phyloP scores from a whole-genome alignment of 1,140 invertebrate genomes.

The Orius insidiosus region DNA sequence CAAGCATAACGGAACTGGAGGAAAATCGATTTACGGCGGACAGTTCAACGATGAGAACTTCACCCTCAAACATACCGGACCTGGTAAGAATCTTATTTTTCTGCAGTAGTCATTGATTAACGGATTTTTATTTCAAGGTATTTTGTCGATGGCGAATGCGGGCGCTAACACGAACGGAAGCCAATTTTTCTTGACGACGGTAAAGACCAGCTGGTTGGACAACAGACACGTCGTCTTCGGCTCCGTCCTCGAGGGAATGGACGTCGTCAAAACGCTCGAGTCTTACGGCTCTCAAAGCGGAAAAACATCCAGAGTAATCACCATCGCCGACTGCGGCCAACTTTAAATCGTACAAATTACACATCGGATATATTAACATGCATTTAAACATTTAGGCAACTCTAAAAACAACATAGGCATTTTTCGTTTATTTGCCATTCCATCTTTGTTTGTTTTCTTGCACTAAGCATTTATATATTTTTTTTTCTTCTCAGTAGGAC shows the following conservation, averaged over 20 bases:
- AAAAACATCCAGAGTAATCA: slow-evolving; percentile 70
- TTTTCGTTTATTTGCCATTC: too few species aligned
- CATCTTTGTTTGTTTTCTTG: too few species aligned
- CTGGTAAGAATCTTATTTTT: slow-evolving; percentile 40
- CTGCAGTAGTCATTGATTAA: too few species aligned
- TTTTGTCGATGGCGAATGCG: slow-evolving; percentile 90
- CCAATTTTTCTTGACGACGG: slow-evolving; percentile 93
- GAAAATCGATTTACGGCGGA: slow-evolving; percentile 89
- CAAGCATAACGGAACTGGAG: slow-evolving; percentile 87
- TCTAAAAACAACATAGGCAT: too few species aligned
- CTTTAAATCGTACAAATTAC: slow-evolving; percentile 25
- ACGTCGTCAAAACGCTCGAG: slow-evolving; percentile 82
- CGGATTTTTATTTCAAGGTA: too few species aligned
- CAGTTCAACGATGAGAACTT: slow-evolving; percentile 98
- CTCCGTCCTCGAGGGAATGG: slow-evolving; percentile 82
- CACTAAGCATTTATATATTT: too few species aligned
- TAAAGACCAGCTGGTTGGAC: slow-evolving; percentile 87
- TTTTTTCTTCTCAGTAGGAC: too few species aligned
- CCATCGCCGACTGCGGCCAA: slow-evolving; percentile 67
- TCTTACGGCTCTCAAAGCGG: slow-evolving; percentile 65
- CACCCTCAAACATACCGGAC: slow-evolving; percentile 76
- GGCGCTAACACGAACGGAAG: slow-evolving; percentile 95
- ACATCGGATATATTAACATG: too few species aligned
- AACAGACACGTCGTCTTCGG: slow-evolving; percentile 95
- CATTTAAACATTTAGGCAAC: too few species aligned